A percentile compares a stretch with the other conserved stretches of the same genome.
Evolutionary conservation across 1,140 invertebrate genomes (phyloP).

Genomic region (Andricus grossulariae): DNA sequence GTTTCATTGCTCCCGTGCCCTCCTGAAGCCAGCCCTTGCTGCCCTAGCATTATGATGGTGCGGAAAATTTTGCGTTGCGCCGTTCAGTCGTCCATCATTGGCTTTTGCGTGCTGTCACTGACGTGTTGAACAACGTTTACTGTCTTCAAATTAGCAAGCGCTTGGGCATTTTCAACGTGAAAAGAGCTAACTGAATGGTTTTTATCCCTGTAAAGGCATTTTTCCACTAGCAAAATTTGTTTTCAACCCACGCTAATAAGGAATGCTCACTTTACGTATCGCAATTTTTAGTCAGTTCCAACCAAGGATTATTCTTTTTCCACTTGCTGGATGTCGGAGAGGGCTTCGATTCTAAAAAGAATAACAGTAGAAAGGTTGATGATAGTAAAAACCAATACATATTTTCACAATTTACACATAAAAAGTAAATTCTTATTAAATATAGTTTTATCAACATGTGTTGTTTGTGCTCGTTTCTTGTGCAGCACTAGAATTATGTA

Average conservation of each 20-base stretch:
- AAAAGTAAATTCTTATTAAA: too few relatives aligned
- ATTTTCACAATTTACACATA: too few relatives aligned
- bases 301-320: background rate
- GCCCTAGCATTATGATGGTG: constrained; percentile 36
- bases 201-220: constrained; percentile 29
- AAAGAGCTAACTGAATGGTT: constrained; percentile 13
- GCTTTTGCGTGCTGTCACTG: constrained; percentile 32
- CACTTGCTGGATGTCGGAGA: background rate
- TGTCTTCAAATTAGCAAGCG: constrained; percentile 18
- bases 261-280: background rate
- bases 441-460: too few relatives aligned
- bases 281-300: background rate
- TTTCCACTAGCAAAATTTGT: constrained; percentile 35
- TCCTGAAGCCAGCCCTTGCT: constrained; percentile 42
- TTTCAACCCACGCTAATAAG: background rate
- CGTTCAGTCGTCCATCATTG: constrained; percentile 39
- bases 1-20: constrained; percentile 38
- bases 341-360: background rate
- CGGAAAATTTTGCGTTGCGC: constrained; percentile 41
- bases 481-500: too few relatives aligned
- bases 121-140: constrained; percentile 20
- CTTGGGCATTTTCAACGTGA: constrained; percentile 31
- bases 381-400: background rate
- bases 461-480: too few relatives aligned
- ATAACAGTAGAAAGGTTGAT: background rate